Conservation (phyloP, 2,888 invertebrate genomes). For the Agrypnus murinus region DNA sequence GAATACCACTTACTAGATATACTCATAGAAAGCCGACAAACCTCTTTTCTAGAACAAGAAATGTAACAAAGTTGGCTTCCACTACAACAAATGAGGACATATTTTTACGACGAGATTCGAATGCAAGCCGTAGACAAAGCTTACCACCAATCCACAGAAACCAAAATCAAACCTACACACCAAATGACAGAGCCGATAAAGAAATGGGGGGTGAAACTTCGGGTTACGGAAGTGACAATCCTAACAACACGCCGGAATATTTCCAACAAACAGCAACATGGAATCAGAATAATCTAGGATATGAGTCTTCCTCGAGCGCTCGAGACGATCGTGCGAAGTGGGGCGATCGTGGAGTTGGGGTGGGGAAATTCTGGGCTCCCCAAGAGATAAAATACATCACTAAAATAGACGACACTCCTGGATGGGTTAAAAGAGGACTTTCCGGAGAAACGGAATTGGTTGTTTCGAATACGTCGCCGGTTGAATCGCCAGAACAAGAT, state of each 20-base stretch:
- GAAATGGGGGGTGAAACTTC: constrained; percentile 83
- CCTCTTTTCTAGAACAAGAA: constrained; percentile 59
- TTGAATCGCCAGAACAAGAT: constrained; percentile 69
- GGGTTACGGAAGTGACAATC: constrained; percentile 88
- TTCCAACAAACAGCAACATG: constrained; percentile 55
- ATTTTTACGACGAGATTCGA: constrained; percentile 58
- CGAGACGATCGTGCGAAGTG: constrained; percentile 82
- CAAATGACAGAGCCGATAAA: constrained; percentile 69
- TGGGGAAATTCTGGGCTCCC: constrained; percentile 81
- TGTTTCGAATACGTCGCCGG: constrained; percentile 70
- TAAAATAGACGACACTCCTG: constrained; percentile 68
- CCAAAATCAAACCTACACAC: constrained; percentile 62
- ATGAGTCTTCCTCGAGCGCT: constrained; percentile 68
- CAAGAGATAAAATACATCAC: constrained; percentile 60
- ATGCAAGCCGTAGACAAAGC: constrained; percentile 61
- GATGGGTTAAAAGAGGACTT: constrained; percentile 74
- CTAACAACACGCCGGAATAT: constrained; percentile 71
- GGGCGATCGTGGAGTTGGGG: constrained; percentile 82
- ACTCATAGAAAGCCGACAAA: constrained; percentile 50
- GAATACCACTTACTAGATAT: constrained; percentile 45
- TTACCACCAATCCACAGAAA: constrained; percentile 68
- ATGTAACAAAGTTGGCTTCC: constrained; percentile 59
- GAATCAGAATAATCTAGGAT: constrained; percentile 61
- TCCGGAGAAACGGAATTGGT: constrained; percentile 71
- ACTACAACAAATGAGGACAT: constrained; percentile 58